Evolutionary conservation across 2,797 vertebrate genomes (phyloP).

Genomic region (Champsocephalus esox): DNA sequence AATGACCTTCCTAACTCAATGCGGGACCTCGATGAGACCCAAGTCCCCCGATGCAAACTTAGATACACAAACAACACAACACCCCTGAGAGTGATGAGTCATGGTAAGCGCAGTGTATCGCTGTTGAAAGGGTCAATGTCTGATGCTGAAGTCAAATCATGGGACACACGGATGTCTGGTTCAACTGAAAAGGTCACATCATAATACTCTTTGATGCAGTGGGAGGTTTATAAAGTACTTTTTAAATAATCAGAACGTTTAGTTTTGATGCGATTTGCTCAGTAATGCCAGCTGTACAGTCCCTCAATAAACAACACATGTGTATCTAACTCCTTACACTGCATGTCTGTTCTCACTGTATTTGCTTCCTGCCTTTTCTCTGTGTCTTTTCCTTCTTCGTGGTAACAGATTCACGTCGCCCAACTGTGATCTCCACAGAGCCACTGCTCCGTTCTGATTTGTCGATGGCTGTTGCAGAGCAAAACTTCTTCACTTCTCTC

Average conservation of each 20-base stretch:
- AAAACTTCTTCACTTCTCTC: slow-evolving; percentile 35
- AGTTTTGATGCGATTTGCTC: slow-evolving; percentile 9
- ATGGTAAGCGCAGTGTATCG: slow-evolving; percentile 30
- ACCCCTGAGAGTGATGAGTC: slow-evolving; percentile 70
- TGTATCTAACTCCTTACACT: neutral
- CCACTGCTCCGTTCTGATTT: slow-evolving; percentile 62
- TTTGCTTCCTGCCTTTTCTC: neutral
- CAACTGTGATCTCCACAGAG: slow-evolving; percentile 35
- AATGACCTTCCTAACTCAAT: slow-evolving; percentile 41
- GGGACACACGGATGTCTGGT: neutral
- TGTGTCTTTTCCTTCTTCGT: slow-evolving; percentile 21
- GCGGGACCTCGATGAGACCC: slow-evolving; percentile 57
- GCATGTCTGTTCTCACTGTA: neutral
- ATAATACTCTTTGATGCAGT: slow-evolving; percentile 1
- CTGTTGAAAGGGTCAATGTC: slow-evolving; percentile 43
- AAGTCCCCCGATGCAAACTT: slow-evolving; percentile 46
- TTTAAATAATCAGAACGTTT: neutral
- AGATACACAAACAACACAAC: slow-evolving; percentile 60
- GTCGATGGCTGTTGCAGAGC: slow-evolving; percentile 65
- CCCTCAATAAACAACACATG: slow-evolving; percentile 10
- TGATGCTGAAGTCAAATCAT: neutral
- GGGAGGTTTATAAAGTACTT: neutral
- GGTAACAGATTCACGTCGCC: slow-evolving; percentile 40
- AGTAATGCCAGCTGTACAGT: neutral
- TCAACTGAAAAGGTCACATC: slow-evolving; percentile 11